A percentile compares a stretch with the other conserved stretches of the same genome.
Conservation (phyloP, 2,113 vertebrate genomes). For the Xiphophorus couchianus region DNA sequence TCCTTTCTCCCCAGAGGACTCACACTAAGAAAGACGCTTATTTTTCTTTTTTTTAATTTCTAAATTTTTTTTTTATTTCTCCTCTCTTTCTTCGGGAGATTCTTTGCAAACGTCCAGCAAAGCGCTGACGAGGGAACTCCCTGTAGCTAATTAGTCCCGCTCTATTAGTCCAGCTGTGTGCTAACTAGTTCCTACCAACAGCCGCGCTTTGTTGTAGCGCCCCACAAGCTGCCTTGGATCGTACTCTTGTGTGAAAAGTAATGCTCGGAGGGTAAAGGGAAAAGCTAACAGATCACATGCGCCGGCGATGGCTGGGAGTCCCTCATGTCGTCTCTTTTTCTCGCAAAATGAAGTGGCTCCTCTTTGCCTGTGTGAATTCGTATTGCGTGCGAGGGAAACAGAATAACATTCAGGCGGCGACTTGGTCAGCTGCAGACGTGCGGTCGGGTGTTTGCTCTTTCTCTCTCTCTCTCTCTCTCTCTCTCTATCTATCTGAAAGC, state of each 20-base stretch:
- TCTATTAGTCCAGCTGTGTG: conserved; percentile 70
- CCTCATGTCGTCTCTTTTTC: conserved; percentile 59
- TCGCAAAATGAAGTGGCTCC: conserved; percentile 59
- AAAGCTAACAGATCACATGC: conserved; percentile 73
- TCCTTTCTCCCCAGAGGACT: conserved; percentile 51
- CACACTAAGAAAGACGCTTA: conserved; percentile 57
- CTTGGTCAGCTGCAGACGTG: conserved; percentile 48
- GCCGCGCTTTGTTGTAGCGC: conserved; percentile 61
- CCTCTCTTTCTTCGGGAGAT: conserved; percentile 55
- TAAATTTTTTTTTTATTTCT: conserved; percentile 27
- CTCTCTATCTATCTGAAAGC: conserved; percentile 80
- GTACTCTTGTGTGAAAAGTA: conserved; percentile 50
- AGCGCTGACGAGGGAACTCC: conserved; percentile 55
- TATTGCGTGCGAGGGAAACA: conserved; percentile 68
- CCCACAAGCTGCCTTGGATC: conserved; percentile 59
- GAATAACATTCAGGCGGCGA: conserved; percentile 78
- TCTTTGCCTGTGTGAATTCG: conserved; percentile 69
- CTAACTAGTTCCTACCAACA: conserved; percentile 64
- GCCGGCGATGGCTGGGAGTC: conserved; percentile 44
- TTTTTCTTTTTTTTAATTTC: conserved; percentile 18
- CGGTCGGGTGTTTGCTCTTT: conserved; percentile 71
- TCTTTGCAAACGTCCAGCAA: conserved; percentile 68
- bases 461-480: background rate
- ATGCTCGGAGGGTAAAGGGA: conserved; percentile 62
- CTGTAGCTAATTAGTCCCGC: conserved; percentile 70